Evolutionary conservation across 2,113 vertebrate species (phyloP), one percentile per base, ranked within the genome.

Genomic region (Brachyhypopomus gauderio): DNA sequence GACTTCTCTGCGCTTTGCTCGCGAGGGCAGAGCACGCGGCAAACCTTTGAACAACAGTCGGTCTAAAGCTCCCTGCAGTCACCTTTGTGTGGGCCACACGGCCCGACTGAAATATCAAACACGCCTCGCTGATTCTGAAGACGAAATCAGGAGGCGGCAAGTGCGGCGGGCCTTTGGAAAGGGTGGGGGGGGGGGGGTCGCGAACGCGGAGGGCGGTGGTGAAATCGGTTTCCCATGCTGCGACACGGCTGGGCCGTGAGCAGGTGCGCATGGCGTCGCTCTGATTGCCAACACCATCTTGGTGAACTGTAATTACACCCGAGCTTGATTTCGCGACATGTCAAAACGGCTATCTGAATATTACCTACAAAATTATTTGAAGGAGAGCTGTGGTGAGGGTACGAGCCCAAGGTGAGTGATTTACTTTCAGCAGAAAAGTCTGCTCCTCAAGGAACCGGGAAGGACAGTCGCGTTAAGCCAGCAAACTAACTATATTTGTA

Each of bases 241-340:
- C 16, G 34, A 14, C 19, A 27, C 0, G 59, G 41, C 55, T 55
- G n/a, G 56, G 62, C 25, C 23, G 69, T 34, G 70, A 85, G 62
- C 83, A 81, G 79, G 78, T 74, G 83, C 67, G 52, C 79, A 69
- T 81, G n/a, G 34, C 58, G 52, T 74, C 73, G 38, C 74, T 60
- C 60, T 78, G 83, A 81, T 77, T 77, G 78, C 78, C 83, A 56
- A 19, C 16, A 58, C 45, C 34, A 3, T 85, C 72, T 70, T 72
- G 56, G 79, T 58, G 34, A 83, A 72, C 27, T 56, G 52, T 79
- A 79, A 82, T 85, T 76, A 80, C 45, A 48, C 36, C 71, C 7
- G 73, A 4, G 45, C 66, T 70, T 69, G 67, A 80, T 87, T 76
- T 52, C 56, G 41, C 36, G 59, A 74, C 56, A 27, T 56, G 22